Conservation (phyloP, 2,888 invertebrate genomes). For the Byasa hedistus region DNA sequence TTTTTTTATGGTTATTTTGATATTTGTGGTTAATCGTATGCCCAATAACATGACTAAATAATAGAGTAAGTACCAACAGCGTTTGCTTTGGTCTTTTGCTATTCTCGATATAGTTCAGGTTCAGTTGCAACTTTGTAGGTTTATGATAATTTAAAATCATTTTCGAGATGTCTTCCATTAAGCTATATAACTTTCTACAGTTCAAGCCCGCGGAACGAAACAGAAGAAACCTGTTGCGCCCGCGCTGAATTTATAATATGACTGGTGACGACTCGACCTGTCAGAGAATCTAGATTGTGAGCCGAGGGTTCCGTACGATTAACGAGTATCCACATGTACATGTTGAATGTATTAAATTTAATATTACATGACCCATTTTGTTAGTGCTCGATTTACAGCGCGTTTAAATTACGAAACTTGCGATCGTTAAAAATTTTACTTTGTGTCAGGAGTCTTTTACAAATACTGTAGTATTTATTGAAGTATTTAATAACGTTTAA, state of each 20-base stretch:
- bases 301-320: conserved; percentile 44
- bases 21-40: neutral
- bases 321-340: conserved; percentile 28
- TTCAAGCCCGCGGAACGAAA: conserved; percentile 38
- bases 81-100: neutral
- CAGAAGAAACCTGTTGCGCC: conserved; percentile 50
- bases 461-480: too few species aligned
- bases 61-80: neutral
- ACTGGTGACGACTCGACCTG: conserved; percentile 50
- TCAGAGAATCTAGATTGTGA: conserved; percentile 48
- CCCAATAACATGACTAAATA: neutral
- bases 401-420: conserved; percentile 7
- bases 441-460: too few species aligned
- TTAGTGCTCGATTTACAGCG: conserved; percentile 9
- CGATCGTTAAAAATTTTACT: conserved; percentile 1
- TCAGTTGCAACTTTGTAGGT: neutral
- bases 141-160: conserved; percentile 1
- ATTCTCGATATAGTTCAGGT: neutral
- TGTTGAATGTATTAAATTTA: conserved; percentile 25
- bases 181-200: conserved; percentile 20
- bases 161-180: conserved; percentile 13
- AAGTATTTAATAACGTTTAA: too few species aligned
- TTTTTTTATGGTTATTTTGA: neutral
- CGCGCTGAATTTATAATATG: conserved; percentile 55
- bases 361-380: conserved; percentile 15